Evolutionary conservation across 1,140 invertebrate genomes (phyloP).

Genomic region (Drosophila subpulchrella): DNA sequence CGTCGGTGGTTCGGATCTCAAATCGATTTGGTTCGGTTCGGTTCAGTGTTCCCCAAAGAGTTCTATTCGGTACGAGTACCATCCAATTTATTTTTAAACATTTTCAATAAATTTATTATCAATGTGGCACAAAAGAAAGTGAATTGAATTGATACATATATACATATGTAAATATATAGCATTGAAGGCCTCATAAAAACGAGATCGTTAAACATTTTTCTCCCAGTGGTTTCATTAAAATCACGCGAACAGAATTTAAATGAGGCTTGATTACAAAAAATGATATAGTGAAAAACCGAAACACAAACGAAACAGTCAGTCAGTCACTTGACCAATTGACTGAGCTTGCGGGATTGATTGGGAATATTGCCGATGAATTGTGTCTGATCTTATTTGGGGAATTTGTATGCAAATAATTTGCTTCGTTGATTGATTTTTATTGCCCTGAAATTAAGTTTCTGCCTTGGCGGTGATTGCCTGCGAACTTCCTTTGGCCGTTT

Average conservation of each 20-base stretch:
- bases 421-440: slow-evolving; percentile 73
- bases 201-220: slow-evolving; percentile 42
- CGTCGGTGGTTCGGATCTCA: slow-evolving; percentile 14
- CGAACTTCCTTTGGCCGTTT: neutral
- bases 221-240: slow-evolving; percentile 73
- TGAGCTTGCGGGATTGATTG: slow-evolving; percentile 65
- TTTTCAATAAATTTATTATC: slow-evolving; percentile 1
- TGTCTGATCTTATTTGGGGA: slow-evolving; percentile 30
- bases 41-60: neutral
- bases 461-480: slow-evolving; percentile 3
- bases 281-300: slow-evolving; percentile 32
- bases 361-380: slow-evolving; percentile 43
- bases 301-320: slow-evolving; percentile 40
- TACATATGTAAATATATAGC: slow-evolving; percentile 15
- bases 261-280: slow-evolving; percentile 74
- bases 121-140: slow-evolving; percentile 30
- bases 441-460: slow-evolving; percentile 57
- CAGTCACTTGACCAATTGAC: slow-evolving; percentile 78
- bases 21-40: neutral
- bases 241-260: slow-evolving; percentile 79
- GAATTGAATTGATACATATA: slow-evolving; percentile 26
- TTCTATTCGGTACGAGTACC: slow-evolving; percentile 12
- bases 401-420: slow-evolving; percentile 36
- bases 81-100: slow-evolving; percentile 14
- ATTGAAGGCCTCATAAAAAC: slow-evolving; percentile 34